These are phyloP conservation scores for Nebria salina DNA, from an alignment of 2,888 invertebrate genomes.

Conservation along the genomic window DNA sequence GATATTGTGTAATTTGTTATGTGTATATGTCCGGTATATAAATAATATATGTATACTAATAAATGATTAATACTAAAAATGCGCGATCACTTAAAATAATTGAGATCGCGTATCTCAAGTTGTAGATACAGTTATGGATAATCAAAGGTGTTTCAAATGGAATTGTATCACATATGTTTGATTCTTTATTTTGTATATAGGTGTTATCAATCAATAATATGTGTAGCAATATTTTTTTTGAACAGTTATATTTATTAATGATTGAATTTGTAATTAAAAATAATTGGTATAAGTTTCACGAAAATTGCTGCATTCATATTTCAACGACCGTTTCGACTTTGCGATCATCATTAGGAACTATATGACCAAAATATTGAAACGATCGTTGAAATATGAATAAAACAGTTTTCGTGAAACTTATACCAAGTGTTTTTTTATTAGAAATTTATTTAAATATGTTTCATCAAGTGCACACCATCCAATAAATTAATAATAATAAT, in stretches of 20 bases:
- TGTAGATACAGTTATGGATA: background rate
- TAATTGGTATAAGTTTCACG: background rate
- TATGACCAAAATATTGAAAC: background rate
- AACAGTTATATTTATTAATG: slow-evolving; percentile 8
- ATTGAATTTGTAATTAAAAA: slow-evolving; percentile 2
- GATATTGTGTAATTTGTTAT: slow-evolving; percentile 5
- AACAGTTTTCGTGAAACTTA: too few species aligned
- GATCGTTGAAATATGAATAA: background rate
- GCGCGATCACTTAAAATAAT: slow-evolving; percentile 5
- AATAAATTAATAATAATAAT: background rate
- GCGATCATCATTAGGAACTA: background rate
- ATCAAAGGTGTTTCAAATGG: background rate
- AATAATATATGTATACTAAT: background rate
- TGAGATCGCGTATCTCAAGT: background rate
- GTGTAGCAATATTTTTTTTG: background rate
- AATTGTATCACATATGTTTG: background rate
- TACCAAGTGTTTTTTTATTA: too few species aligned
- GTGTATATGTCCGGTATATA: background rate
- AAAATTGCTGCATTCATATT: background rate
- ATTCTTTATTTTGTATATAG: background rate
- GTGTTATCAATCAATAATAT: background rate
- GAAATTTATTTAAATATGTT: background rate
- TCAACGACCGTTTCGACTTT: background rate
- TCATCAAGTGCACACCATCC: background rate
- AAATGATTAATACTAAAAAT: slow-evolving; percentile 4